Conservation (phyloP, 2,888 invertebrate species). For the Volucella inflata region DNA sequence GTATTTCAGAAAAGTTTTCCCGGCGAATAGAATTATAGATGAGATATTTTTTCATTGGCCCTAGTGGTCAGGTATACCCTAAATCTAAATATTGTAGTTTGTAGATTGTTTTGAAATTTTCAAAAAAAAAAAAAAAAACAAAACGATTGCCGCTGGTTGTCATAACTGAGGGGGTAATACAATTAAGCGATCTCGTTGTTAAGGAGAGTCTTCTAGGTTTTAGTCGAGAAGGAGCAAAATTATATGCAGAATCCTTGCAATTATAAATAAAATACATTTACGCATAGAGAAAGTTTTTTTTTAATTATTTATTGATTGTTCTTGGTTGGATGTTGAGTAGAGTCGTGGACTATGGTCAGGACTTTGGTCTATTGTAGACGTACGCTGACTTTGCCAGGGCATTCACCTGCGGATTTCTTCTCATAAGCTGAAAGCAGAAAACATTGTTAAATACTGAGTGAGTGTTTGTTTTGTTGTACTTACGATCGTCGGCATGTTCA, state of each 20-base stretch:
- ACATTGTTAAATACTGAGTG: neutral
- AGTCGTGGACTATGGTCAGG: neutral
- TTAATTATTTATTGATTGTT: conserved; percentile 58
- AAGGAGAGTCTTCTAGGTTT: conserved; percentile 7
- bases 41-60: conserved; percentile 56
- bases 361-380: conserved; percentile 80
- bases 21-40: conserved; percentile 15
- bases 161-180: conserved; percentile 36
- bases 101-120: conserved; percentile 46
- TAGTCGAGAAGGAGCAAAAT: conserved; percentile 5
- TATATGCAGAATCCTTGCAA: conserved; percentile 13
- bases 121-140: neutral
- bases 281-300: conserved; percentile 15
- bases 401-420: conserved; percentile 80
- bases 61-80: conserved; percentile 8
- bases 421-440: conserved; percentile 43
- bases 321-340: neutral
- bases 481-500: conserved; percentile 81
- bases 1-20: neutral
- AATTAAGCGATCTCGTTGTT: conserved; percentile 32
- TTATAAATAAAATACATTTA: conserved; percentile 62
- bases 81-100: conserved; percentile 29
- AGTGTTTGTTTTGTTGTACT: conserved; percentile 51
- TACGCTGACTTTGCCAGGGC: conserved; percentile 81
- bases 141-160: conserved; percentile 38